Evolutionary conservation across 1,140 invertebrate species (phyloP), one percentile per base, ranked within the genome.

Genomic region (Panagrolaimus sp.): DNA sequence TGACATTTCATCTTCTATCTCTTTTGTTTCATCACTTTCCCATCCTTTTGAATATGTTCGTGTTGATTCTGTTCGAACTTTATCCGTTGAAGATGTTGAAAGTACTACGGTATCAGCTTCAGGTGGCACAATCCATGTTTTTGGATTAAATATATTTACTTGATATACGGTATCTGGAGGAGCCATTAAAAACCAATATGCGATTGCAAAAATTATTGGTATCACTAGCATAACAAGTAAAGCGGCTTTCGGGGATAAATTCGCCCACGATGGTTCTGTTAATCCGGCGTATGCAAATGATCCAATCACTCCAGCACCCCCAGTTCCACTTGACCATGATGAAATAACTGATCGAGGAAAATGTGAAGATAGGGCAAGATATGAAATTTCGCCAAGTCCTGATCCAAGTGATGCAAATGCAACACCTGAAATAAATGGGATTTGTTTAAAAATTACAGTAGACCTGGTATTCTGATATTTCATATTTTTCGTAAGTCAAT

Each of bases 41-140:
- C 52, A 21, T 58, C 52, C 21, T 5, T 28, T 58, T 58, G 52
- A 58, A 17, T 17, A 58, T 24, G 52, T 38, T 38, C 32, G 15
- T 0, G 7, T 28, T 21, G 52, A 58, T 12, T 26, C 28, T n/a
- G 52, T 58, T 21, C 28, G 52, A 17, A 58, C 52, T 24, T 21
- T 21, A 21, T 58, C 52, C 4, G 52, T 58, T 21, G 52, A 58
- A 12, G 21, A 91, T 91, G 69, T 92, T 80, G 88, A 93, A 92
- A 76, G 89, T 93, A 71, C 88, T 88, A 10, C 52, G 52, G 17
- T 5, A 91, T 70, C n/a, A 92, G 80, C 0, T 86, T 79, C 71
- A 73, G n/a, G 8, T 58, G 52, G 52, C 15, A 58, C 52, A 21
- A 58, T 24, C 52, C 52, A 58, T 0, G 52, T 26, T 58, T n/a